Evolutionary conservation across 2,888 invertebrate species (phyloP).

Genomic region (Limnephilus lunatus): DNA sequence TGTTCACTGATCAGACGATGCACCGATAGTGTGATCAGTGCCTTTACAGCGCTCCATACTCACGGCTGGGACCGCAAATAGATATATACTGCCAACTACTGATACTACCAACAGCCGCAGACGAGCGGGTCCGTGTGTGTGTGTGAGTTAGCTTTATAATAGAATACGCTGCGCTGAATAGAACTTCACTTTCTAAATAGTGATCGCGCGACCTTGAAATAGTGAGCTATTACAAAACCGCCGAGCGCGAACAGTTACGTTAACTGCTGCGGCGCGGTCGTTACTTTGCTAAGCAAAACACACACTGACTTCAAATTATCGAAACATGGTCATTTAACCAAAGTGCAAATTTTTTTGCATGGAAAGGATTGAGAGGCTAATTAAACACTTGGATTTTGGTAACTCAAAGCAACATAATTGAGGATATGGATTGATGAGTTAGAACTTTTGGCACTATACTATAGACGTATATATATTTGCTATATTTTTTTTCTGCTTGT

Average conservation of each 20-base stretch:
- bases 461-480: no score
- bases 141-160: conserved; percentile 75
- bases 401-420: no score
- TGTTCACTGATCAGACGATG: not conserved
- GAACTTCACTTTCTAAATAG: conserved; percentile 78
- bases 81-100: no score
- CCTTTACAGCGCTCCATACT: no score
- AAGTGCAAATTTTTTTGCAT: no score
- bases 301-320: not conserved
- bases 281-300: not conserved
- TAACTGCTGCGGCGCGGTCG: conserved; percentile 66
- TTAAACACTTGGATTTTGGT: no score
- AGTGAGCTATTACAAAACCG: conserved; percentile 78
- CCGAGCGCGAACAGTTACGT: conserved; percentile 71
- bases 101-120: not conserved
- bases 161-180: conserved; percentile 75
- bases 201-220: conserved; percentile 78
- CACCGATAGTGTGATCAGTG: not conserved
- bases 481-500: no score
- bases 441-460: no score
- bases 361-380: no score
- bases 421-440: no score
- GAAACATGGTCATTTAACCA: not conserved
- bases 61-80: no score
- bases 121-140: conserved; percentile 73